Evolutionary conservation across 30 jellyfish, hydroid and myxozoan genomes (phyloP).

Genomic region (Mastigias papua): DNA sequence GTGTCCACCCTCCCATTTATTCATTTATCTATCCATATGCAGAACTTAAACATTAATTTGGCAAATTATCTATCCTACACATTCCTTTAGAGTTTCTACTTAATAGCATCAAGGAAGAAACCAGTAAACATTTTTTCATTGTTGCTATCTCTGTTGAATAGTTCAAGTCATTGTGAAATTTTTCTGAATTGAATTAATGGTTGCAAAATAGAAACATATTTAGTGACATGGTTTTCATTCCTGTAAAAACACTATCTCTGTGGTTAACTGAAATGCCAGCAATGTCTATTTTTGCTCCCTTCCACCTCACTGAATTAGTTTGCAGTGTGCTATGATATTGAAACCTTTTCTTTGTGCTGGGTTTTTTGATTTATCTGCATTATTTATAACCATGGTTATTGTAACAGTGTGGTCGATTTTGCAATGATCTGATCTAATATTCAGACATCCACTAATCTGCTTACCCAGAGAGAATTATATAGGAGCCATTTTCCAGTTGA

Average conservation of each 20-base stretch:
- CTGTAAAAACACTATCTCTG: background rate
- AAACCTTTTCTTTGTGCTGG: background rate
- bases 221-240: background rate
- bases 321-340: too few relatives aligned
- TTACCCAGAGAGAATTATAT: background rate
- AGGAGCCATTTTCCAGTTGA: slow-evolving; percentile 20
- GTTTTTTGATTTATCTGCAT: background rate
- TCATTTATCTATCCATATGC: too few relatives aligned
- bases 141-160: too few relatives aligned
- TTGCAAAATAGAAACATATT: background rate
- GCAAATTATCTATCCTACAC: too few relatives aligned
- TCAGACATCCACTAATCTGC: background rate
- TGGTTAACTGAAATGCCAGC: background rate
- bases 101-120: too few relatives aligned
- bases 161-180: too few relatives aligned
- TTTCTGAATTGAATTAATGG: too few relatives aligned
- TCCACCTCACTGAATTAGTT: background rate
- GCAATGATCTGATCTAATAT: background rate
- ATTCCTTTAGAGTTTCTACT: too few relatives aligned
- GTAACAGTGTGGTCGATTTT: background rate
- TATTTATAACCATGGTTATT: background rate
- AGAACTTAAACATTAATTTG: too few relatives aligned
- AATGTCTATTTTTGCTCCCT: background rate
- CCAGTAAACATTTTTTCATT: too few relatives aligned
- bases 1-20: too few relatives aligned